Base-by-base conservation (phyloP, 2,113 vertebrate species). In the Archocentrus centrarchus region DNA sequence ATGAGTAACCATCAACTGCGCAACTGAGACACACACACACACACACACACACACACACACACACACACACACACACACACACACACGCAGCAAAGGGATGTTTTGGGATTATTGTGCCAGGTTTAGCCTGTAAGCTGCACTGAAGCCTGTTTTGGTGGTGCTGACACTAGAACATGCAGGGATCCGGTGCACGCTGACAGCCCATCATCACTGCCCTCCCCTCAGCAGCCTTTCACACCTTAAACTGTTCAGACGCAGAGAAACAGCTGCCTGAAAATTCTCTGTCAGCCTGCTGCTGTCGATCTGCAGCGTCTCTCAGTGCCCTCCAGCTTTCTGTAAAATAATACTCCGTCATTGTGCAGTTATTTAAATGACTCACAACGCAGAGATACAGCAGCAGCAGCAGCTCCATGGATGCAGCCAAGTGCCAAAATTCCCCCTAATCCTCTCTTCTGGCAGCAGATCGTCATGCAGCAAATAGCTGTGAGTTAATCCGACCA, bases 401-500 rank as follows among this genome's bases (percentile, higher is more conserved):
- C 4, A 24, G 24, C 66, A 53, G 44, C 30, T 44, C 3, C 63
- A 0, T 11, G 0, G 66, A 77, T 73, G 32, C 20, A 66, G 22
- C 41, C 30, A 50, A 30, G 22, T 50, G 27, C 53, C 37, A 75
- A 73, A 81, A 68, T 57, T 60, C 61, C 35, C 41, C 24, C 47
- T 11, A 92, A 89, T 85, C 79, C 47, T 15, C 73, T 35, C 11
- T 32, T 41, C 3, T 20, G 61, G 15, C 35, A 39, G 62, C 53
- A 30, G 57, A 61, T 2, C 41, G 18, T 80, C 78, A 63, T 1
- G 24, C 59, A 85, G 47, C 37, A 63, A 44, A 57, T 70, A 59
- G 13, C 66, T 22, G 82, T 14, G 44, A 68, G 53, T 78, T 89
- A 88, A 93, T 90, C 83, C 63, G 15, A 18, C 1, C n/a, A 39